Conservation (phyloP, 2,888 invertebrate species). For the Malthinus seriepunctatus region DNA sequence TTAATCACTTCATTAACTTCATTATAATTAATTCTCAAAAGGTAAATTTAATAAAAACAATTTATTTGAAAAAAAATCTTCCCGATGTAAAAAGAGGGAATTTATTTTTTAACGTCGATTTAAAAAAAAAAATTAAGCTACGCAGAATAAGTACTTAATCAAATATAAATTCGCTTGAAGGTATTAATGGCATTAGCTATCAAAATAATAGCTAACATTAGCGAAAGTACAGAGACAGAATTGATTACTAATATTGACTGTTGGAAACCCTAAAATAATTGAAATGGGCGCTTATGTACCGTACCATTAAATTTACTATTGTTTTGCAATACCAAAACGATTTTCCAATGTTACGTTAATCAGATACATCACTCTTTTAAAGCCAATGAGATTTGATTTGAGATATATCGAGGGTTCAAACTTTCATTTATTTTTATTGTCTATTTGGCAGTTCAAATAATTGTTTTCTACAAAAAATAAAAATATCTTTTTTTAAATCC, state of each 20-base stretch:
- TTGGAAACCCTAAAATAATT: constrained; percentile 24
- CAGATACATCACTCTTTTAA: constrained; percentile 18
- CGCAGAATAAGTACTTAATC: constrained; percentile 14
- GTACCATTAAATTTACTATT: constrained; percentile 18
- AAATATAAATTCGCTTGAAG: constrained; percentile 13
- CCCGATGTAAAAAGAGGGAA: too few relatives aligned
- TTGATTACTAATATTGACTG: constrained; percentile 24
- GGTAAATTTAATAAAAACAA: background rate
- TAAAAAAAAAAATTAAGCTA: background rate
- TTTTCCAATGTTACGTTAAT: constrained; percentile 24
- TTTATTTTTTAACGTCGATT: too few relatives aligned
- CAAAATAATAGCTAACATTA: constrained; percentile 25
- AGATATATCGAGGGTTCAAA: constrained; percentile 19
- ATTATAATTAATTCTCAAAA: background rate
- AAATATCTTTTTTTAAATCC: too few relatives aligned
- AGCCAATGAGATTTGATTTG: constrained; percentile 23
- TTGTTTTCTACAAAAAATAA: constrained; percentile 4
- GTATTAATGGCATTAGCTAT: constrained; percentile 24
- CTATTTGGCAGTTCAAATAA: constrained; percentile 18
- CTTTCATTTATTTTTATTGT: constrained; percentile 19
- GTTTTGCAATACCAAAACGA: constrained; percentile 21
- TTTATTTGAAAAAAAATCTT: background rate
- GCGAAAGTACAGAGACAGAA: constrained; percentile 18
- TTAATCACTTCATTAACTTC: too few relatives aligned
- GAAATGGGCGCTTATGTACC: constrained; percentile 19